Conservation (phyloP, 2,113 vertebrate genomes). For the Plestiodon gilberti region DNA sequence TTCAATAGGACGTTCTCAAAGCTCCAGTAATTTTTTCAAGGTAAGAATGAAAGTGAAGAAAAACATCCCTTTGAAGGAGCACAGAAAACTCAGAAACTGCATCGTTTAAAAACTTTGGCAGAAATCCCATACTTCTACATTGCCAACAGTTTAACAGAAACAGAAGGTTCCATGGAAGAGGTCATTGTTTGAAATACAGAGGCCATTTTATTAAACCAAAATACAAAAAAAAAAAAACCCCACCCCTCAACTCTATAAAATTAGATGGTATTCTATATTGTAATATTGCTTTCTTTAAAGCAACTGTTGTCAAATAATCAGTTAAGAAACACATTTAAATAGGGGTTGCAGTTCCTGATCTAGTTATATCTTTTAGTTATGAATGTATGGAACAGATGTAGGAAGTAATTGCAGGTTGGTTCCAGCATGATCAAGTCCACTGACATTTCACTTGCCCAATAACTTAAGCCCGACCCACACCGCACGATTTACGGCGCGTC, state of each 20-base stretch:
- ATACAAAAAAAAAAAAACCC: conserved; percentile 27
- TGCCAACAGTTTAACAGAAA: not conserved
- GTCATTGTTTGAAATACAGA: conserved; percentile 5
- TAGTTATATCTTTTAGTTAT: not conserved
- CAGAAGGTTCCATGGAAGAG: not conserved
- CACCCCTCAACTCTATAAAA: not conserved
- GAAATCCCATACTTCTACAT: conserved; percentile 1
- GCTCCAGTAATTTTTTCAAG: not conserved
- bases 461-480: too few relatives aligned
- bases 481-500: too few relatives aligned
- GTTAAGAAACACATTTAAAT: conserved; percentile 21
- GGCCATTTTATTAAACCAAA: conserved; percentile 32
- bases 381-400: not conserved
- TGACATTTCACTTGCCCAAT: not conserved
- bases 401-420: not conserved
- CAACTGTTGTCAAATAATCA: not conserved
- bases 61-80: conserved; percentile 15
- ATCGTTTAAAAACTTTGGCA: not conserved
- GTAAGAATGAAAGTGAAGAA: not conserved
- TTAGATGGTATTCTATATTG: not conserved
- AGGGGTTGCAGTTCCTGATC: not conserved
- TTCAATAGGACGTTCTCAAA: not conserved
- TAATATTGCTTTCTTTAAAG: conserved; percentile 20
- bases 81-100: not conserved
- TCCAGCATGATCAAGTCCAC: not conserved